A percentile compares a stretch with the other conserved stretches of the same genome.
These are phyloP conservation scores for Dicyrtoma fusca DNA, from an alignment of 2,888 invertebrate species.

Conservation along the genomic window DNA sequence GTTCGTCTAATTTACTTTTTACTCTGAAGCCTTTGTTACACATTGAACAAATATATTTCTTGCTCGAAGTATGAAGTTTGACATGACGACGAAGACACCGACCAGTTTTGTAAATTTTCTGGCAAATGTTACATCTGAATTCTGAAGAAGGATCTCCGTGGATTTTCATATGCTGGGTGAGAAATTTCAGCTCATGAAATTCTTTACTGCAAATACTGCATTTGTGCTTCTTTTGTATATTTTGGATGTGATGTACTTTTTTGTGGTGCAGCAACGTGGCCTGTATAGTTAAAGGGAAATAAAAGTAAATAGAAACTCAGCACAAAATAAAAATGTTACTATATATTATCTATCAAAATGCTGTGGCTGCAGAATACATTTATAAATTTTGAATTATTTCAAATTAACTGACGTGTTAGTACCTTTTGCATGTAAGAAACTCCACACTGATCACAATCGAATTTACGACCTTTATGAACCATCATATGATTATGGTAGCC, in stretches of 20 bases:
- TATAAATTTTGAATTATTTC: no score
- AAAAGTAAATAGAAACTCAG: no score
- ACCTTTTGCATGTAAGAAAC: constrained; percentile 65
- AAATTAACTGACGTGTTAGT: no score
- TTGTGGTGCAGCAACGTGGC: constrained; percentile 47
- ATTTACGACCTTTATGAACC: constrained; percentile 60
- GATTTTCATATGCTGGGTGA: constrained; percentile 60
- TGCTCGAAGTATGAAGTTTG: constrained; percentile 43
- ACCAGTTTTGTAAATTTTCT: constrained; percentile 62
- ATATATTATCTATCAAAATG: no score
- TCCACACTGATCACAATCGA: constrained; percentile 66
- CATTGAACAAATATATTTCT: constrained; percentile 43
- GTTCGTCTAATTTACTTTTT: constrained; percentile 59
- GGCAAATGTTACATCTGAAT: constrained; percentile 63
- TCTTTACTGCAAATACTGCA: constrained; percentile 38
- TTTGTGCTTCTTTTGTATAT: constrained; percentile 13
- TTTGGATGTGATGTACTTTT: constrained; percentile 44
- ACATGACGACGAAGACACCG: constrained; percentile 48
- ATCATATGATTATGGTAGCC: constrained; percentile 62
- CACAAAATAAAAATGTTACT: no score
- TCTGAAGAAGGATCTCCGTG: constrained; percentile 60
- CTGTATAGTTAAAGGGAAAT: constrained; percentile 34
- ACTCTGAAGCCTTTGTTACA: constrained; percentile 50
- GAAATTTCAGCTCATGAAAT: constrained; percentile 37
- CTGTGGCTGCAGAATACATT: no score